phyloP scores from a whole-genome alignment of 2,113 vertebrate species.

The Chaenogobius annularis region DNA sequence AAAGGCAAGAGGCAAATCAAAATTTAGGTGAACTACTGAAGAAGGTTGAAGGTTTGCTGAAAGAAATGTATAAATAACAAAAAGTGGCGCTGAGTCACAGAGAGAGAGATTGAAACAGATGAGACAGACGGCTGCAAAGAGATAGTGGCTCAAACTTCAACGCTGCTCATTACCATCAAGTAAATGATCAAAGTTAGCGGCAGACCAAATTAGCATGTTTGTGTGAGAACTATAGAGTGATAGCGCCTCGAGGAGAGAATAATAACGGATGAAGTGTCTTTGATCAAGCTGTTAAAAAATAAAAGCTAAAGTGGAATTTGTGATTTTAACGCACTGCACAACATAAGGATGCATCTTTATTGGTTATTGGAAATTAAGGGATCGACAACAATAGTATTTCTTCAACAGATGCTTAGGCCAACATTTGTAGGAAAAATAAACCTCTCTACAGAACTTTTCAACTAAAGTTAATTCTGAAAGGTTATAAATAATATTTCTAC shows the following conservation, averaged over 20 bases:
- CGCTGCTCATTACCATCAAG: constrained; percentile 35
- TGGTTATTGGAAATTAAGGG: not conserved
- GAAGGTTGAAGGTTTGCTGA: constrained; percentile 9
- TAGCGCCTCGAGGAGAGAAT: constrained; percentile 4
- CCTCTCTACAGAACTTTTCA: no score
- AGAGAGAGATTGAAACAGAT: constrained; percentile 32
- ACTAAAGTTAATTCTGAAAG: no score
- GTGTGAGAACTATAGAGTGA: constrained; percentile 1
- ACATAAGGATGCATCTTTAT: not conserved
- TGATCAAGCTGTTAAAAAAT: not conserved
- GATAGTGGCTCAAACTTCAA: constrained; percentile 31
- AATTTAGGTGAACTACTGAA: constrained; percentile 31
- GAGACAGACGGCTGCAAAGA: constrained; percentile 33
- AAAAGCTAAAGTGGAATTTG: not conserved
- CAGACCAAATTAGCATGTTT: constrained; percentile 11
- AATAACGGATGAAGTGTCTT: not conserved
- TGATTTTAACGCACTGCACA: not conserved
- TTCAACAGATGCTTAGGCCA: no score
- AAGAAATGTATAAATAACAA: constrained; percentile 34
- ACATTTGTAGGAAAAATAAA: no score
- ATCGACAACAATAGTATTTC: not conserved
- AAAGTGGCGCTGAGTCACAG: constrained; percentile 44
- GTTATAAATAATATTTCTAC: not conserved
- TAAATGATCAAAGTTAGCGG: constrained; percentile 33
- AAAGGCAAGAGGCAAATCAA: constrained; percentile 42